Percentiles rank a stretch among this genome's conserved stretches.
phyloP scores from a whole-genome alignment of 2,113 vertebrate species.

The Cisticola juncidis region DNA sequence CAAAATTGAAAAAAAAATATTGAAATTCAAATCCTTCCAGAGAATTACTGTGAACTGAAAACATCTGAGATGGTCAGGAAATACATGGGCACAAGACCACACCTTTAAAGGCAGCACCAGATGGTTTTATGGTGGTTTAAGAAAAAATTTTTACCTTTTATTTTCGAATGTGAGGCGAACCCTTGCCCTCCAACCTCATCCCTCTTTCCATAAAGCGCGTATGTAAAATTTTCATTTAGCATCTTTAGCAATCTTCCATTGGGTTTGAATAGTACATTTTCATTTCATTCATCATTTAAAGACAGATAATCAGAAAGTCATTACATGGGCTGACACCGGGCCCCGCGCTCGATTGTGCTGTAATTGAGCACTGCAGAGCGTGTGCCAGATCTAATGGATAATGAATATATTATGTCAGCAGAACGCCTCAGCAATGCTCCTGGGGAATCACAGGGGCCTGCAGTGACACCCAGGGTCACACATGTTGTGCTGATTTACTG shows the following conservation, averaged over 20 bases:
- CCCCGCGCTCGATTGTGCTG: constrained; percentile 80
- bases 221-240: constrained; percentile 66
- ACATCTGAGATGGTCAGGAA: background rate
- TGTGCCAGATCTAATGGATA: constrained; percentile 84
- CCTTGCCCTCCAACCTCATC: background rate
- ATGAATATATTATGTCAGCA: constrained; percentile 84
- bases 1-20: background rate
- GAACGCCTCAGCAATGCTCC: constrained; percentile 70
- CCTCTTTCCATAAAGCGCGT: constrained; percentile 2
- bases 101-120: background rate
- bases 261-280: constrained; percentile 83
- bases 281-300: constrained; percentile 99
- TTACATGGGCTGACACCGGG: constrained; percentile 90
- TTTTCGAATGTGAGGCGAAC: background rate
- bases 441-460: constrained; percentile 63
- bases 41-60: background rate
- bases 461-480: constrained; percentile 73
- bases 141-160: background rate
- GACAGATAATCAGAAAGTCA: constrained; percentile 99
- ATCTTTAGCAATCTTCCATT: constrained; percentile 72
- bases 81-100: background rate
- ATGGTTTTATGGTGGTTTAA: background rate
- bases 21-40: background rate
- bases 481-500: constrained; percentile 77
- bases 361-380: constrained; percentile 88